Conservation (phyloP, 2,888 invertebrate genomes). For the Caenorhabditis wallacei region DNA sequence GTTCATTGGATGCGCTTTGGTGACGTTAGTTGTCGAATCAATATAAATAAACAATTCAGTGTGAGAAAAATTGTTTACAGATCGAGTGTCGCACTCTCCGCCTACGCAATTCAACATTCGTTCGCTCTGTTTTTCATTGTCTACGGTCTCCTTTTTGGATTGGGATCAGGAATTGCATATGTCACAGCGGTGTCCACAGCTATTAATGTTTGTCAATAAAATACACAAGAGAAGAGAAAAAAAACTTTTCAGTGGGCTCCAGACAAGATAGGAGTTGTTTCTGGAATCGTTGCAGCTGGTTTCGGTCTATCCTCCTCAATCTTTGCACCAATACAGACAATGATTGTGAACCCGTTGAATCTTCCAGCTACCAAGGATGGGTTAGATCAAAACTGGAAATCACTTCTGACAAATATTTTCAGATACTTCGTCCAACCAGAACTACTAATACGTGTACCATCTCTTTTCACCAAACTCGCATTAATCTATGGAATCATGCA, state of each 20-base stretch:
- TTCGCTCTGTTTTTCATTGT: constrained; percentile 78
- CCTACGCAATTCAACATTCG: constrained; percentile 78
- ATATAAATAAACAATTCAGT: background rate
- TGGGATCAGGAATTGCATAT: constrained; percentile 83
- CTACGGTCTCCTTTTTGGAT: constrained; percentile 81
- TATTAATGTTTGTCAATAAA: constrained; percentile 77
- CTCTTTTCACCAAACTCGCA: constrained; percentile 75
- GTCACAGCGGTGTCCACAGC: constrained; percentile 81
- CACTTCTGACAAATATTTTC: too few relatives aligned
- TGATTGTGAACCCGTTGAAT: constrained; percentile 80
- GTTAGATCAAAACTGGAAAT: too few relatives aligned
- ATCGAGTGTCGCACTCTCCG: constrained; percentile 77
- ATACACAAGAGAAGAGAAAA: background rate
- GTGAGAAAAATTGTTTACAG: constrained; percentile 62
- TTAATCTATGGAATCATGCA: constrained; percentile 81
- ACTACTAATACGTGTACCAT: constrained; percentile 77
- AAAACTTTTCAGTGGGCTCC: constrained; percentile 79
- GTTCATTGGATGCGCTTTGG: constrained; percentile 78
- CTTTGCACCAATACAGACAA: constrained; percentile 82
- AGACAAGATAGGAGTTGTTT: constrained; percentile 80
- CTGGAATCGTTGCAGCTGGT: constrained; percentile 82
- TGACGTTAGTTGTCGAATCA: constrained; percentile 72
- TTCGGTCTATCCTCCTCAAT: constrained; percentile 82
- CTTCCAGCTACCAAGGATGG: constrained; percentile 79
- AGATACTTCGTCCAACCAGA: constrained; percentile 74